These are phyloP conservation scores for Ammospiza caudacuta DNA, from an alignment of 2,113 vertebrate genomes.

Conservation along the genomic window DNA sequence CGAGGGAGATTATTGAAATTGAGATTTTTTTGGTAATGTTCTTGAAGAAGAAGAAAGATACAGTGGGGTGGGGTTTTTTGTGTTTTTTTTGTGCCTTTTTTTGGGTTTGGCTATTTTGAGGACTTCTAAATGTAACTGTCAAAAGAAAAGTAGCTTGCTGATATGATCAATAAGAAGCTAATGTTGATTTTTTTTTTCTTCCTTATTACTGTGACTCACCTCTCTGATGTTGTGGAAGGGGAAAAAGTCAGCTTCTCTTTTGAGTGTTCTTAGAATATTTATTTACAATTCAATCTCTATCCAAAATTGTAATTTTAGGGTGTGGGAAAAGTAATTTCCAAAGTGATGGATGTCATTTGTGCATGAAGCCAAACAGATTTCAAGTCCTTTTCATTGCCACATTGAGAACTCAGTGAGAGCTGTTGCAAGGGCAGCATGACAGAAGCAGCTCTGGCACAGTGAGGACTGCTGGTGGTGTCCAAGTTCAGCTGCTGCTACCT, in stretches of 20 bases:
- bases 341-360: slow-evolving; percentile 45
- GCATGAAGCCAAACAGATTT: background rate
- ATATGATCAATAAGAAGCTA: background rate
- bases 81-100: background rate
- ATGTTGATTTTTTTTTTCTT: background rate
- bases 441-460: background rate
- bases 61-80: background rate
- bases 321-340: background rate
- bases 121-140: background rate
- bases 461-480: background rate
- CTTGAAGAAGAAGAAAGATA: slow-evolving; percentile 14
- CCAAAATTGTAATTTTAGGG: background rate
- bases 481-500: background rate
- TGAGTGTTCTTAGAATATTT: slow-evolving; percentile 15
- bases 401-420: background rate
- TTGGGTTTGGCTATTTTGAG: background rate
- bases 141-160: background rate
- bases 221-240: background rate
- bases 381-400: background rate
- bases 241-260: background rate
- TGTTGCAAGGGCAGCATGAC: background rate
- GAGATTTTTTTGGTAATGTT: background rate
- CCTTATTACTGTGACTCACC: background rate
- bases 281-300: slow-evolving; percentile 26
- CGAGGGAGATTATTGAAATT: slow-evolving; percentile 15